Conservation (phyloP, 2,888 invertebrate species). For the Drosophila longiperda region DNA sequence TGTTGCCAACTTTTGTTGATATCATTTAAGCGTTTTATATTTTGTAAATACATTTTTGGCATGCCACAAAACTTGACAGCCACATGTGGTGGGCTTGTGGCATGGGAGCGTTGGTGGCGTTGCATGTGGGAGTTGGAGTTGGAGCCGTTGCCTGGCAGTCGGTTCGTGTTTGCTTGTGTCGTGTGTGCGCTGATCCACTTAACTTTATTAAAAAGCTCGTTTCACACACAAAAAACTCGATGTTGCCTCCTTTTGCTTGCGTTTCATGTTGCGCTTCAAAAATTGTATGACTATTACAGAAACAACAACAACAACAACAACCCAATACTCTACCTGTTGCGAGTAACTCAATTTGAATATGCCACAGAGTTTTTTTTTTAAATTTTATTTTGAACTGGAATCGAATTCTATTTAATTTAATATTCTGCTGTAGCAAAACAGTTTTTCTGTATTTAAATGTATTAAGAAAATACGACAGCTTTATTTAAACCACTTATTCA, state of each 20-base stretch:
- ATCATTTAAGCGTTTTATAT: slow-evolving; percentile 45
- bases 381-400: neutral
- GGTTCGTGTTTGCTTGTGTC: slow-evolving; percentile 11
- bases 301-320: slow-evolving; percentile 9
- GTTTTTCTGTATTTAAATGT: neutral
- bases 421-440: neutral
- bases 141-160: slow-evolving; percentile 32
- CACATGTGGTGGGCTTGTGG: neutral
- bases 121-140: neutral
- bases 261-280: slow-evolving; percentile 40
- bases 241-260: slow-evolving; percentile 21
- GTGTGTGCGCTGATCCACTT: slow-evolving; percentile 60
- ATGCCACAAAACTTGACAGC: slow-evolving; percentile 45
- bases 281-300: slow-evolving; percentile 16
- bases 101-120: neutral
- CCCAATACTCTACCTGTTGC: slow-evolving; percentile 16
- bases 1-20: slow-evolving; percentile 15
- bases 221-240: slow-evolving; percentile 26
- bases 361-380: neutral
- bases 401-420: neutral
- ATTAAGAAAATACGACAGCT: neutral
- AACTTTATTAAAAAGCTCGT: slow-evolving; percentile 64
- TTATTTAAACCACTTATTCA: neutral
- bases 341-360: neutral
- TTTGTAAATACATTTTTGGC: slow-evolving; percentile 37